These are phyloP conservation scores for Daboia siamensis DNA, from an alignment of 2,113 vertebrate species.

Conservation along the genomic window DNA sequence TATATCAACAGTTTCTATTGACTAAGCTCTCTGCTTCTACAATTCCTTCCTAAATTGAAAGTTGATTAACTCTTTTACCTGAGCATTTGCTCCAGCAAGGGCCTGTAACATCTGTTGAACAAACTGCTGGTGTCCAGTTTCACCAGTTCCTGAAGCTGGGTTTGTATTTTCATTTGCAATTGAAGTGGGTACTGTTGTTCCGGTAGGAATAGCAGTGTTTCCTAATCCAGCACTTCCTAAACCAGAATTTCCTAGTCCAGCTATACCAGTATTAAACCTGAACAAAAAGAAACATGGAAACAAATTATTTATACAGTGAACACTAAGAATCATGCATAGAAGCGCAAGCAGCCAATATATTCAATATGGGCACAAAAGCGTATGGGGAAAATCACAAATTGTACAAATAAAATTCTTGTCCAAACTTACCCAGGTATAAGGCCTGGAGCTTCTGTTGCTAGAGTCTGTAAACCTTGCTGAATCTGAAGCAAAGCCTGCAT, in stretches of 20 bases:
- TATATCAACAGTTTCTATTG: neutral
- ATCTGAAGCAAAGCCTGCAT: slow-evolving; percentile 89
- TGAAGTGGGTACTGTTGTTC: slow-evolving; percentile 57
- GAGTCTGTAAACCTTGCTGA: slow-evolving; percentile 87
- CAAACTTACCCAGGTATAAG: slow-evolving; percentile 80
- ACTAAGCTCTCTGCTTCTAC: neutral
- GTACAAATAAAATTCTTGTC: neutral
- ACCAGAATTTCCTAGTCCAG: slow-evolving; percentile 67
- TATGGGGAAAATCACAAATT: neutral
- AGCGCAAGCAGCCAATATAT: neutral
- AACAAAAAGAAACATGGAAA: slow-evolving; percentile 21
- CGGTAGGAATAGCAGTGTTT: slow-evolving; percentile 57
- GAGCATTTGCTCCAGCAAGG: slow-evolving; percentile 77
- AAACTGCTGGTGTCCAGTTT: slow-evolving; percentile 82
- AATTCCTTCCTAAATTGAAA: neutral
- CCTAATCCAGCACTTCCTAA: slow-evolving; percentile 63
- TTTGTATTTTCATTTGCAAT: slow-evolving; percentile 65
- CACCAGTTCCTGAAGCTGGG: slow-evolving; percentile 65
- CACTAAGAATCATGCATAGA: neutral
- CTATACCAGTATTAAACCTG: slow-evolving; percentile 64
- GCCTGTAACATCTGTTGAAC: slow-evolving; percentile 88
- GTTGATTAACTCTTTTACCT: slow-evolving; percentile 62
- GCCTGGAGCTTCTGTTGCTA: slow-evolving; percentile 82
- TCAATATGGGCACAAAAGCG: neutral
- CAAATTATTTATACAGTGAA: neutral